These are phyloP conservation scores for Blastobasis lacticolella DNA, from an alignment of 2,888 invertebrate genomes.

Conservation along the genomic window DNA sequence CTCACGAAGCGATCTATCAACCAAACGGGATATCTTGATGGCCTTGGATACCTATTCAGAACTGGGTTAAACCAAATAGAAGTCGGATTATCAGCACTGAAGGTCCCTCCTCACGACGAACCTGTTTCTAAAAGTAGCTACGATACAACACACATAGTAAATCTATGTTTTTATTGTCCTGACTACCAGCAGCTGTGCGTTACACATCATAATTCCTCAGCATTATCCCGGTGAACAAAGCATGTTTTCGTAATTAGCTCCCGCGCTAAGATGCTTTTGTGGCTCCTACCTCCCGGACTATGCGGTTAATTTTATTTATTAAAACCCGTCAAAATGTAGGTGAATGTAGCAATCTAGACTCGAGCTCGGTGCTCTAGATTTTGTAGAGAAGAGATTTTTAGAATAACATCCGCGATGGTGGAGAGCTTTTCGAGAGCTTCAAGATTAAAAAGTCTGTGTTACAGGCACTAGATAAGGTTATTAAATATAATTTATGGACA, in stretches of 20 bases:
- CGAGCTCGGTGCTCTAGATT: constrained; percentile 3
- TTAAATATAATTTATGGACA: background rate
- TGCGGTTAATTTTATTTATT: constrained; percentile 24
- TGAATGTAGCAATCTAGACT: constrained; percentile 10
- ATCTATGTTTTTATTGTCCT: no score
- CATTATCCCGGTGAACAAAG: background rate
- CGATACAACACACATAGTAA: no score
- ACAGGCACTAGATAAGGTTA: background rate
- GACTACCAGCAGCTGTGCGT: no score
- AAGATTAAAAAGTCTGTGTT: background rate
- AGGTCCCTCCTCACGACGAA: no score
- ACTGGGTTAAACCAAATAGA: no score
- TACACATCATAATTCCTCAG: no score
- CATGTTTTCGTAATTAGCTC: constrained; percentile 8
- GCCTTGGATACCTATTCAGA: no score
- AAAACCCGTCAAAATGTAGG: constrained; percentile 17
- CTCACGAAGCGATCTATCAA: no score
- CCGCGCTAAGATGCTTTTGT: constrained; percentile 7
- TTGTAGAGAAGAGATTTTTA: background rate
- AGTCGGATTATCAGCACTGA: no score
- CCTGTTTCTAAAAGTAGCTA: no score
- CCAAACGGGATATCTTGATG: no score
- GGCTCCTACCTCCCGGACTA: constrained; percentile 11
- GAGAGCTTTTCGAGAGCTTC: background rate
- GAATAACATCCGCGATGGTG: background rate